phyloP scores from a whole-genome alignment of 2,113 vertebrate genomes.

The Condylura cristata region DNA sequence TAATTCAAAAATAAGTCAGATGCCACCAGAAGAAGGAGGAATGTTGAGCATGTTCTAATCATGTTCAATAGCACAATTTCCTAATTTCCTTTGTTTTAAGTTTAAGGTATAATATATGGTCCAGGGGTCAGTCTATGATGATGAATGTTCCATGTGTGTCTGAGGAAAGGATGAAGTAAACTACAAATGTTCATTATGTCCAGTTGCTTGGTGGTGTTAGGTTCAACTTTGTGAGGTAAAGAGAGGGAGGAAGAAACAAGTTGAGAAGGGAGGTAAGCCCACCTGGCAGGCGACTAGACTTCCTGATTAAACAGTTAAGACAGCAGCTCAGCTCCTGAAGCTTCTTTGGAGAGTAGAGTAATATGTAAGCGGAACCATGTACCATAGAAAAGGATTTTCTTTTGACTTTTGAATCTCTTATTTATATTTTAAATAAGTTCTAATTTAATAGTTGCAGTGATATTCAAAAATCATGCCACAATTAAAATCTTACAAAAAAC shows the following conservation, averaged over 20 bases:
- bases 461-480: neutral
- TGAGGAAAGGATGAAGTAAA: neutral
- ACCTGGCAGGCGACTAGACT: neutral
- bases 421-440: conserved; percentile 21
- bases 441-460: neutral
- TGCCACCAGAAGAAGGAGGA: neutral
- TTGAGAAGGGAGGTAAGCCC: neutral
- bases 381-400: neutral
- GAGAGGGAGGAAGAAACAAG: neutral
- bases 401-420: neutral
- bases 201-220: neutral
- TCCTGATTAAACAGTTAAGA: neutral
- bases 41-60: no score
- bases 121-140: neutral
- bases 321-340: neutral
- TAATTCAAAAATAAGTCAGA: neutral
- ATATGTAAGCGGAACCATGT: neutral
- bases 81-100: neutral
- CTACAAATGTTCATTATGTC: neutral
- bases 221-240: neutral
- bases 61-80: neutral
- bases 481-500: neutral
- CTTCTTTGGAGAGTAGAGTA: neutral
- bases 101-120: neutral
- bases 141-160: neutral